phyloP scores from a whole-genome alignment of 2,797 vertebrate species.

The Acipenser transmontanus region DNA sequence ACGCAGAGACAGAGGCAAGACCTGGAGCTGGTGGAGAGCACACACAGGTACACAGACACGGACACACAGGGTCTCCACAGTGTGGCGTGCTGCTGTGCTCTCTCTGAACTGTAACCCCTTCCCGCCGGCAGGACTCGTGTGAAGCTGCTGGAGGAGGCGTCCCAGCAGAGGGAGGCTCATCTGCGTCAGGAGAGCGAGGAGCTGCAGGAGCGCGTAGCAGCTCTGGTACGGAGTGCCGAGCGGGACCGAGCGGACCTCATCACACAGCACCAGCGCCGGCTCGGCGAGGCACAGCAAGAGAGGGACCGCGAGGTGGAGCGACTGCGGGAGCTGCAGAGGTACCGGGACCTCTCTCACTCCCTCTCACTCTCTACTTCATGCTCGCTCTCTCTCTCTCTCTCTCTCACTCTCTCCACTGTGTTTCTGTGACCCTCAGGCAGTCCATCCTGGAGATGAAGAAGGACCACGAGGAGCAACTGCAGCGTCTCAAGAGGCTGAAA shows the following conservation, averaged over 20 bases:
- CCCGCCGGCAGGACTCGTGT: conserved; percentile 48
- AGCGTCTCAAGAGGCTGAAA: conserved; percentile 73
- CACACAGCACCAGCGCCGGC: conserved; percentile 66
- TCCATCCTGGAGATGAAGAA: conserved; percentile 80
- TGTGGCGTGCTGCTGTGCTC: conserved; percentile 1
- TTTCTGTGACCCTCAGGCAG: conserved; percentile 42
- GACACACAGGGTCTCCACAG: background rate
- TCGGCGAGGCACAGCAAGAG: conserved; percentile 63
- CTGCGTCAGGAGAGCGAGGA: conserved; percentile 63
- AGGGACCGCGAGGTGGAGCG: conserved; percentile 67
- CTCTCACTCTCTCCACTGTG: background rate
- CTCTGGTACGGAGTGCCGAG: conserved; percentile 46
- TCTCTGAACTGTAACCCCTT: background rate
- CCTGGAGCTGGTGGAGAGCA: conserved; percentile 66
- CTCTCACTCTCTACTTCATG: too few relatives aligned
- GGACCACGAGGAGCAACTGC: conserved; percentile 80
- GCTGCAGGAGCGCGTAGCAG: conserved; percentile 53
- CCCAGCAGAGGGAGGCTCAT: conserved; percentile 59
- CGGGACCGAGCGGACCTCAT: conserved; percentile 62
- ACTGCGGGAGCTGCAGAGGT: conserved; percentile 79
- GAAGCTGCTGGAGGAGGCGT: conserved; percentile 69
- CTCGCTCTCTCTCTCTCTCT: background rate
- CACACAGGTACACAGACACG: conserved; percentile 60
- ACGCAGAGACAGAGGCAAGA: conserved; percentile 72
- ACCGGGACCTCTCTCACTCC: conserved; percentile 6